phyloP scores from a whole-genome alignment of 2,797 vertebrate genomes.

The Paedocypris micromegethes region DNA sequence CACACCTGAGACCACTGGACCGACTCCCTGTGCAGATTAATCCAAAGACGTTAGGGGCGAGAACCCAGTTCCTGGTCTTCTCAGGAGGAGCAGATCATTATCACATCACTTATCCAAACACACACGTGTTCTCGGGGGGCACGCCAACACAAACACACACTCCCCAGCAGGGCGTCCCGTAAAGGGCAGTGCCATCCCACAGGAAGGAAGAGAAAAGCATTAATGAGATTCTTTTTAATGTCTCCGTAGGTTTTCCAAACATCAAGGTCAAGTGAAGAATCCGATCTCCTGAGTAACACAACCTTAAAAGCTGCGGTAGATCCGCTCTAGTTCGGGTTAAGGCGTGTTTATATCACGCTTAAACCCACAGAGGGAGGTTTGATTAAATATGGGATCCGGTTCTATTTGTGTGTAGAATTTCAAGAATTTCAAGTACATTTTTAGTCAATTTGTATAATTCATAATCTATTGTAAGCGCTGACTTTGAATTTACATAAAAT shows the following conservation, averaged over 20 bases:
- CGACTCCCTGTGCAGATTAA: constrained; percentile 5
- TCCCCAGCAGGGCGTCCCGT: not conserved
- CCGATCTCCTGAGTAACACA: no score
- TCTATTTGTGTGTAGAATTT: no score
- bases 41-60: constrained; percentile 6
- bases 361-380: no score
- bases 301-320: no score
- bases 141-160: constrained; percentile 9
- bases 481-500: no score
- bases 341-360: no score
- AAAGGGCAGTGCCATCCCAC: not conserved
- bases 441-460: no score
- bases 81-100: constrained; percentile 28
- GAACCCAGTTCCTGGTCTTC: constrained; percentile 7
- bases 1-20: constrained; percentile 22
- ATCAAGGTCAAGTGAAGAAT: not conserved
- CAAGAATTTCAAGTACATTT: no score
- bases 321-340: no score
- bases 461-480: no score
- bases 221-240: not conserved
- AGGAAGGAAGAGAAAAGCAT: not conserved
- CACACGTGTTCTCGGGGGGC: no score
- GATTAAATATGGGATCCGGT: no score
- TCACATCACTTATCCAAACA: constrained; percentile 7
- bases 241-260: not conserved